phyloP scores from a whole-genome alignment of 2,888 invertebrate species.

The Phyllotreta cruciferae region DNA sequence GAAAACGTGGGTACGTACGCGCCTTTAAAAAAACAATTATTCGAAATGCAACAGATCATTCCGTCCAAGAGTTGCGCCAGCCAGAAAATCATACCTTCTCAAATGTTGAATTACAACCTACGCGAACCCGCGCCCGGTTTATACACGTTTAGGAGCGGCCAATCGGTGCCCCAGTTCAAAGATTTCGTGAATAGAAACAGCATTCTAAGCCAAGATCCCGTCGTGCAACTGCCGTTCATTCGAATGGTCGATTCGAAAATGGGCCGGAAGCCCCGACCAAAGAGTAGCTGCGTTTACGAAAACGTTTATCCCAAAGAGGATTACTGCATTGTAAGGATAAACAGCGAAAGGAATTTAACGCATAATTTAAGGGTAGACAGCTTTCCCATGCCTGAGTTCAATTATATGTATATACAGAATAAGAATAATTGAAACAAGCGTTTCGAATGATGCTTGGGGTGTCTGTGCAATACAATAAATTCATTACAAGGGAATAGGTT shows the following conservation, averaged over 20 bases:
- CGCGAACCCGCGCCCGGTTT: constrained; percentile 38
- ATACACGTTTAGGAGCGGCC: constrained; percentile 49
- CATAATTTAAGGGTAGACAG: constrained; percentile 54
- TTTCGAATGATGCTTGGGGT: too few relatives aligned
- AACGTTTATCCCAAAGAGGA: constrained; percentile 53
- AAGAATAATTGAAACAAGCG: constrained; percentile 6
- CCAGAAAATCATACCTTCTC: constrained; percentile 54
- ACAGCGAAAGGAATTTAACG: constrained; percentile 46
- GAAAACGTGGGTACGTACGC: constrained; percentile 61
- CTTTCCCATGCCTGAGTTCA: constrained; percentile 58
- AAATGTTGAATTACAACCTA: constrained; percentile 47
- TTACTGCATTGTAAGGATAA: constrained; percentile 46
- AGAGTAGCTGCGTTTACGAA: constrained; percentile 57
- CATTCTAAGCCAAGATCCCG: constrained; percentile 14
- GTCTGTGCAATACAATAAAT: too few relatives aligned
- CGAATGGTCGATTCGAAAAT: constrained; percentile 19
- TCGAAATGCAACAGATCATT: constrained; percentile 54
- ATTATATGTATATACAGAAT: constrained; percentile 58
- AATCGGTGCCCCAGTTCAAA: constrained; percentile 51
- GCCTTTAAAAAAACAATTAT: constrained; percentile 55
- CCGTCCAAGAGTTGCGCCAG: constrained; percentile 58
- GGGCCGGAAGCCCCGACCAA: constrained; percentile 39
- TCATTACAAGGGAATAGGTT: too few relatives aligned
- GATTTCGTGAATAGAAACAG: constrained; percentile 24
- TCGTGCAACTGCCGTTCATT: constrained; percentile 50